Conservation (phyloP, 2,797 vertebrate genomes). For the Luscinia luscinia region DNA sequence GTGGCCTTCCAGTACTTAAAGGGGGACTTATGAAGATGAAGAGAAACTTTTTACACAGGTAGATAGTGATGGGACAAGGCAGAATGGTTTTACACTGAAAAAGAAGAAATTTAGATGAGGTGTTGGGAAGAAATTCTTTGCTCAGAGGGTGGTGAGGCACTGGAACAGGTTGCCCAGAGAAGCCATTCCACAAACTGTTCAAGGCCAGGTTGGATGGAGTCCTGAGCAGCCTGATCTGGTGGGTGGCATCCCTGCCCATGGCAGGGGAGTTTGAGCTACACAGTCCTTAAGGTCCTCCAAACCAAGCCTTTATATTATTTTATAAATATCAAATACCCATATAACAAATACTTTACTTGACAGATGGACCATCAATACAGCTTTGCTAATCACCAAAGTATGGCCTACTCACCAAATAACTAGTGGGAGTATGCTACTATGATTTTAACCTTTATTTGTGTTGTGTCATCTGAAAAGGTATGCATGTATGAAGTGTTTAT, state of each 20-base stretch:
- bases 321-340: background rate
- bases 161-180: background rate
- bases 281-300: background rate
- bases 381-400: background rate
- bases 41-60: background rate
- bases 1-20: background rate
- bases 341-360: background rate
- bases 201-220: background rate
- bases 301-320: background rate
- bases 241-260: background rate
- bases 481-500: background rate
- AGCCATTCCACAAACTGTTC: background rate
- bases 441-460: background rate
- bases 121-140: background rate
- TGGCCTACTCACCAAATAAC: background rate
- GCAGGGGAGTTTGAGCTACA: background rate
- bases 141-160: background rate
- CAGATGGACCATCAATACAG: background rate
- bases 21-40: background rate
- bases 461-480: background rate
- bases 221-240: background rate
- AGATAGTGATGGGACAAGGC: background rate
- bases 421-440: background rate
- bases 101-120: background rate
- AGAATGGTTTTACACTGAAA: background rate